Percentiles rank a stretch among this genome's conserved stretches.
These are phyloP conservation scores for Phrynosoma platyrhinos DNA, from an alignment of 2,113 vertebrate species.

Conservation along the genomic window DNA sequence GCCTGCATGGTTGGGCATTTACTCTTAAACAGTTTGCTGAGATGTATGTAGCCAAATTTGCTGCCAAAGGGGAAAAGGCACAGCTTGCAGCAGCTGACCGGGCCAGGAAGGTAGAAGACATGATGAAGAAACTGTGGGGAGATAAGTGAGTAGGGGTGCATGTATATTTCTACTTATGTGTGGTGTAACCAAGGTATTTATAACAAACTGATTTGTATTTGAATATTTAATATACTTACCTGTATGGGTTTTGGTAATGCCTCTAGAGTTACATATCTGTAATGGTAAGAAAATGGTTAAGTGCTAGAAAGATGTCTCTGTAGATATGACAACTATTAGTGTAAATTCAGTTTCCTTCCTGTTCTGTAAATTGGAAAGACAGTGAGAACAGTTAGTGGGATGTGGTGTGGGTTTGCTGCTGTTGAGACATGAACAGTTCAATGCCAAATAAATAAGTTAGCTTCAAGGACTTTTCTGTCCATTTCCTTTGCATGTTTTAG, in stretches of 20 bases:
- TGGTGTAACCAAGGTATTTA: not conserved
- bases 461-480: not conserved
- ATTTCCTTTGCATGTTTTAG: not conserved
- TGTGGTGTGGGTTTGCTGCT: no score
- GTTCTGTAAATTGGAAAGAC: not conserved
- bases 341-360: not conserved
- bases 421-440: not conserved
- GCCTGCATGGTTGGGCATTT: slow-evolving; percentile 71
- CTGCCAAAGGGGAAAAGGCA: slow-evolving; percentile 68
- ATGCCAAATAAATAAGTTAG: not conserved
- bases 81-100: slow-evolving; percentile 31
- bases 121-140: slow-evolving; percentile 64
- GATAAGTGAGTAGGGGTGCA: slow-evolving; percentile 43
- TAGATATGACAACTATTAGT: not conserved
- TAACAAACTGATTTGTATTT: not conserved
- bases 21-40: slow-evolving; percentile 75
- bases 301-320: no score
- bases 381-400: no score
- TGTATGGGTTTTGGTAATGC: not conserved
- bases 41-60: slow-evolving; percentile 70
- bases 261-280: not conserved
- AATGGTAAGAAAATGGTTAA: not conserved
- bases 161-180: not conserved
- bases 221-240: not conserved
- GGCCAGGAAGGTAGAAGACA: slow-evolving; percentile 59